Conservation (phyloP, 2,113 vertebrate species). For the Oryzias celebensis region DNA sequence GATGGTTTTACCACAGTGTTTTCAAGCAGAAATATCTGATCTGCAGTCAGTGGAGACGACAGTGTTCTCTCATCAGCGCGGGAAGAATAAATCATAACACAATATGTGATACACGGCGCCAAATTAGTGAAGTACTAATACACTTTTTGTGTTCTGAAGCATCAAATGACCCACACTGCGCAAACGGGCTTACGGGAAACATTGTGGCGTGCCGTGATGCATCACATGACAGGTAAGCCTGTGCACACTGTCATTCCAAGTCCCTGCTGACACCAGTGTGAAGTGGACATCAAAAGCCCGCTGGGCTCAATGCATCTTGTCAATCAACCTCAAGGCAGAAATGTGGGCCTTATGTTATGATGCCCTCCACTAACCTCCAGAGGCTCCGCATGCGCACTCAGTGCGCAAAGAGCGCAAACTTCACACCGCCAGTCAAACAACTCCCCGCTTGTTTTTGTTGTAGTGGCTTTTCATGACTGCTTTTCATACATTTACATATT, state of each 20-base stretch:
- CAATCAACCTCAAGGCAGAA: background rate
- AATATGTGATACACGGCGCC: too few species aligned
- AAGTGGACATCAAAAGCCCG: background rate
- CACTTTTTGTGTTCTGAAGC: too few species aligned
- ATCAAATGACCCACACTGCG: background rate
- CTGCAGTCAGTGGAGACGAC: too few species aligned
- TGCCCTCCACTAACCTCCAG: background rate
- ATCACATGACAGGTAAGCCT: constrained; percentile 40
- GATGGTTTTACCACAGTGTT: too few species aligned
- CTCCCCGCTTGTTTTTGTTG: background rate
- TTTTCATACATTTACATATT: constrained; percentile 18
- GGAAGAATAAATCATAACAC: too few species aligned
- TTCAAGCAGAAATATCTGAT: too few species aligned
- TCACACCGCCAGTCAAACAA: constrained; percentile 5
- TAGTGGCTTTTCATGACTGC: background rate
- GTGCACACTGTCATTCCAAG: constrained; percentile 5
- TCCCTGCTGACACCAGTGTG: background rate
- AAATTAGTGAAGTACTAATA: too few species aligned
- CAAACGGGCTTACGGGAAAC: constrained; percentile 34
- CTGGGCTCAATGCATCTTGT: background rate
- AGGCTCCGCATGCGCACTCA: background rate
- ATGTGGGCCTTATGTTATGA: constrained; percentile 2
- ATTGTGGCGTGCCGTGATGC: constrained; percentile 16
- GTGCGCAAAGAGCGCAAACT: background rate
- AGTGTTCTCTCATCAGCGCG: too few species aligned